Conservation (phyloP, 1,140 invertebrate genomes). For the honey bee (Apis mellifera) region Amel_HAv3.1 CM009942.2:11191501-11192000, state of each 20-base stretch:
- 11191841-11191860: neutral
- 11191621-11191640: neutral
- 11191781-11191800: neutral
- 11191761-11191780: neutral
- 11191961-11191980: neutral
- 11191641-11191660: neutral
- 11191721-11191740: no score
- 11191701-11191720: conserved; percentile 44
- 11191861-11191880: no score
- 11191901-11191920: neutral
- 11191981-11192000: neutral
- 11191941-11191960: no score
- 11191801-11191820: neutral
- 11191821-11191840: neutral
- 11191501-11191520: neutral
- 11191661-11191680: neutral
- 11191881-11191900: neutral
- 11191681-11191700: conserved; percentile 13
- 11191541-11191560: neutral
- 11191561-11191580: neutral
- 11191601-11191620: neutral
- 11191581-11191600: neutral
- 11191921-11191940: neutral
- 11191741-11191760: neutral
- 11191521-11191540: neutral